Evolutionary conservation across 1,140 invertebrate species (phyloP).

Genomic region (Drosophila tropicalis): DNA sequence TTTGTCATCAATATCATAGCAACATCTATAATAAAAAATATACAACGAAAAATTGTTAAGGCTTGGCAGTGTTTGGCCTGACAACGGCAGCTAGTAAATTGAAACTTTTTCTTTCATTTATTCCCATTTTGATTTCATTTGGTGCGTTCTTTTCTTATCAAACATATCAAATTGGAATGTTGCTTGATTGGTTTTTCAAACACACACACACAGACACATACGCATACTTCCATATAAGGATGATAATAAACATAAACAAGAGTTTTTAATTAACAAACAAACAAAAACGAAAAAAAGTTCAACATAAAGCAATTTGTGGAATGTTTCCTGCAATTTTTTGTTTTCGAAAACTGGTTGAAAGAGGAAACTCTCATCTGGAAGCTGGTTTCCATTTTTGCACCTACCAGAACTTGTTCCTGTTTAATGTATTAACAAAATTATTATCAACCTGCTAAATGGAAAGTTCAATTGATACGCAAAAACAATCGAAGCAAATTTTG

Average conservation of each 20-base stretch:
- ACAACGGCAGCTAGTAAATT: constrained; percentile 41
- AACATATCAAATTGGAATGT: constrained; percentile 51
- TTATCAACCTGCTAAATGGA: constrained; percentile 49
- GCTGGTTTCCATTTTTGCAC: constrained; percentile 58
- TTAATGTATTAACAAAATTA: constrained; percentile 10
- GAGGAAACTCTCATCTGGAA: constrained; percentile 67
- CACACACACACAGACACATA: constrained; percentile 19
- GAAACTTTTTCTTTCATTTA: constrained; percentile 37
- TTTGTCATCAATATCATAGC: constrained; percentile 58
- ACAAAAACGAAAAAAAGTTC: constrained; percentile 26
- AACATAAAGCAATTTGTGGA: constrained; percentile 14
- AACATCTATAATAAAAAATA: constrained; percentile 60
- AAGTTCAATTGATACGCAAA: constrained; percentile 29
- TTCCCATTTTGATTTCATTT: constrained; percentile 3
- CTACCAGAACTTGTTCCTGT: constrained; percentile 61
- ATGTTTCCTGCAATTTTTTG: constrained; percentile 53
- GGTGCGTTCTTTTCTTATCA: constrained; percentile 44
- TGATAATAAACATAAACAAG: constrained; percentile 45
- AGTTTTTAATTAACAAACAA: constrained; percentile 61
- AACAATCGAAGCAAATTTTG: constrained; percentile 3
- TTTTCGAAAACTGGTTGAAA: constrained; percentile 71
- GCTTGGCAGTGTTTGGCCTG: constrained; percentile 43
- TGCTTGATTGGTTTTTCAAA: constrained; percentile 43
- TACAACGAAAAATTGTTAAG: constrained; percentile 34
- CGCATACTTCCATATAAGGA: neutral